phyloP scores from a whole-genome alignment of 2,888 invertebrate genomes.

The Ennomos fuscantarius region DNA sequence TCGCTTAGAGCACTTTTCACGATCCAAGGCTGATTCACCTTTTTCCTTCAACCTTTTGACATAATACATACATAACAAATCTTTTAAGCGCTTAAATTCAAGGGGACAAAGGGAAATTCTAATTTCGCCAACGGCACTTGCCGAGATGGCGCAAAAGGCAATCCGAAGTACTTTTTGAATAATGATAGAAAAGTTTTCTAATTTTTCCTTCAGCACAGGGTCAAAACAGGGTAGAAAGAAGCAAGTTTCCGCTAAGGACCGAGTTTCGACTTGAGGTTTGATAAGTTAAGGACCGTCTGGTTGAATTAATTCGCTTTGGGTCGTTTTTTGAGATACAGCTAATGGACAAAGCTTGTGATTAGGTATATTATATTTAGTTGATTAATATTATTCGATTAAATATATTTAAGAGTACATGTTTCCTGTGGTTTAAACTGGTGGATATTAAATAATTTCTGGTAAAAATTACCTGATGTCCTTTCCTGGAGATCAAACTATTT shows the following conservation, averaged over 20 bases:
- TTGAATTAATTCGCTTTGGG: slow-evolving; percentile 14
- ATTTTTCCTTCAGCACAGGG: slow-evolving; percentile 36
- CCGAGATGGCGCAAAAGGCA: slow-evolving; percentile 15
- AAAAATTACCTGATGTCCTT: no score
- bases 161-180: slow-evolving; percentile 36
- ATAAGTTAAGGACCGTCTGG: slow-evolving; percentile 8
- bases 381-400: no score
- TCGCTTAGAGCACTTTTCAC: no score
- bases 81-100: background rate
- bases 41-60: no score
- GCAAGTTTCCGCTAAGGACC: slow-evolving; percentile 11
- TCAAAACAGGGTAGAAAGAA: slow-evolving; percentile 10
- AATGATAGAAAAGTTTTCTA: slow-evolving; percentile 43
- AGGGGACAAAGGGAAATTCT: slow-evolving; percentile 11
- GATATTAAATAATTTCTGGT: no score
- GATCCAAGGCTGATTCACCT: no score
- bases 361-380: no score
- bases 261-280: slow-evolving; percentile 19
- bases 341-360: no score
- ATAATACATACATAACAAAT: background rate
- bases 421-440: no score
- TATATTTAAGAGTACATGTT: no score
- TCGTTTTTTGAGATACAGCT: background rate
- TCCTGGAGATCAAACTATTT: no score
- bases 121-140: slow-evolving; percentile 18